Base-by-base conservation (phyloP, 2,888 invertebrate genomes). In the Chymomyza amoena region DNA sequence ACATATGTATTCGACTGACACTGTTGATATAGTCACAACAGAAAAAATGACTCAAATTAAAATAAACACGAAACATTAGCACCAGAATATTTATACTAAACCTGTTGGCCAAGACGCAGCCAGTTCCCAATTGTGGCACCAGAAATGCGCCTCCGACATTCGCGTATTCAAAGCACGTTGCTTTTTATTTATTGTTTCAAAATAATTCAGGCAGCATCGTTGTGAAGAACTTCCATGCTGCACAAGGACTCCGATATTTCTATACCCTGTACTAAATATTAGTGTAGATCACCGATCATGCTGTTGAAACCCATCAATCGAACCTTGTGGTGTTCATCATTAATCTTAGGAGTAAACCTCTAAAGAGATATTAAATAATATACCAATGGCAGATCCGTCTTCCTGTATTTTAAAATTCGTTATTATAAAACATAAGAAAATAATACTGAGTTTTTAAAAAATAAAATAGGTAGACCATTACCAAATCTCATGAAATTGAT, bases 81-180 rank as follows among this genome's bases (percentile, higher is more conserved):
- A 45, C 39, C 39, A 13, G 39, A 45, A 45, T 45, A 45, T 45
- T 13, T 45, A 45, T 45, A 45, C 39, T 13, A 45, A 45, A 45
- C 39, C 39, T 13, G 39, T 45, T 45, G 13, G 13, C 13, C 13
- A 10, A 45, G 39, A 4, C 2, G 13, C 39, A 45, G 39, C 39
- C 39, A 45, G 32, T 32, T 7, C 32, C 56, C 66, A 20, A 61
- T 62, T 61, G 62, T 64, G 59, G 54, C 64, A 45, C 13, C 39
- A 45, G 39, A 1, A 13, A 45, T 45, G 39, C 25, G 50, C 59
- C 68, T 59, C 28, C 84, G 87, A 86, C 90, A 90, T 91, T 91
- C 91, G 90, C 89, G 90, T 91, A 91, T 91, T 91, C 88, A 91
- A 91, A 90, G 91, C 91, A 91, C 91, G 91, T 91, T 90, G 90